These are phyloP conservation scores for Grapholita molesta DNA, from an alignment of 1,140 invertebrate species.

Conservation along the genomic window DNA sequence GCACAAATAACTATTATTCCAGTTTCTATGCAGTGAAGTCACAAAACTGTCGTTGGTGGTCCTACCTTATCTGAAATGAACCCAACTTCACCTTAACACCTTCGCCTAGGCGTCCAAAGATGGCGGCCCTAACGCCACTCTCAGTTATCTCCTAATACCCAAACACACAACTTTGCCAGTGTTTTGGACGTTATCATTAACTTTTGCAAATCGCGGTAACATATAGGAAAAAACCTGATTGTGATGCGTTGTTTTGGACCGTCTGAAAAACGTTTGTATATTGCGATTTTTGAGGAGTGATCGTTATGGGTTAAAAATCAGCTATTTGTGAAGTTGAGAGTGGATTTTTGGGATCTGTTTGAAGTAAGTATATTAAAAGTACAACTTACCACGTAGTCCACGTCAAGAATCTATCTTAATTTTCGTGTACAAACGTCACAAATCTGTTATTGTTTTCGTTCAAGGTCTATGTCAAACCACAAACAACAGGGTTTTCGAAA, in stretches of 20 bases:
- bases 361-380: background rate
- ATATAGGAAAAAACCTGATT: background rate
- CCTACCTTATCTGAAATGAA: background rate
- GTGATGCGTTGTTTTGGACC: background rate
- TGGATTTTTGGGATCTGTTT: background rate
- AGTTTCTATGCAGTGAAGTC: no score
- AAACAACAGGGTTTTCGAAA: no score
- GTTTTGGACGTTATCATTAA: background rate
- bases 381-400: no score
- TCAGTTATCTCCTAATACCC: constrained; percentile 5
- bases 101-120: background rate
- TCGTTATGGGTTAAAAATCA: background rate
- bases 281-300: constrained; percentile 2
- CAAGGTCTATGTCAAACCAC: no score
- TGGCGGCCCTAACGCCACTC: background rate
- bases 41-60: no score
- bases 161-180: background rate
- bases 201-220: background rate
- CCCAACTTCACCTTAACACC: background rate
- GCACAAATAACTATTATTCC: no score
- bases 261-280: background rate
- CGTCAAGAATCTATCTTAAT: no score
- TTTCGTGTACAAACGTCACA: no score
- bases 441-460: no score
- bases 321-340: background rate